These are phyloP conservation scores for Fopius arisanus DNA, from an alignment of 1,140 invertebrate genomes.

Conservation along the genomic window DNA sequence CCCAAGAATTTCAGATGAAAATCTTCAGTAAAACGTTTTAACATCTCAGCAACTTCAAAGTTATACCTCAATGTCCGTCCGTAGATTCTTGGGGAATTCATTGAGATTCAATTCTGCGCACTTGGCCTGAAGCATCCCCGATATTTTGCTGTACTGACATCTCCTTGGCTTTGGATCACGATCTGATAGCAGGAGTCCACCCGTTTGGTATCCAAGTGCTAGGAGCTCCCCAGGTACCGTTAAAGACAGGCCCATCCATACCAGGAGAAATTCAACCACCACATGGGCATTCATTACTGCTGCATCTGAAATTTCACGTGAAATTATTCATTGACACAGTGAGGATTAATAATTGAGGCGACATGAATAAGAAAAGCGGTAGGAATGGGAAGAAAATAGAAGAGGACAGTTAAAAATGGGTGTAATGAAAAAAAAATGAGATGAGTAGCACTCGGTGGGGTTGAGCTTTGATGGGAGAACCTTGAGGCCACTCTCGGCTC, in stretches of 20 bases:
- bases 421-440: not conserved
- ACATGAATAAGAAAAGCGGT: not conserved
- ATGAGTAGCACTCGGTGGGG: conserved; percentile 1
- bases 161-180: not conserved
- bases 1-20: not conserved
- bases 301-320: conserved; percentile 15
- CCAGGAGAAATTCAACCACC: conserved; percentile 1
- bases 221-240: not conserved
- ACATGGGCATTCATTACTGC: conserved; percentile 10
- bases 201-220: not conserved
- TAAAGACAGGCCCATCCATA: not conserved
- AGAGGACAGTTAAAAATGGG: conserved; percentile 10
- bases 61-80: conserved; percentile 16
- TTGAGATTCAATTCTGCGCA: conserved; percentile 8
- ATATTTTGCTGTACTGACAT: conserved; percentile 16
- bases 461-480: conserved; percentile 8
- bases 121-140: conserved; percentile 9
- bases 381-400: conserved; percentile 1
- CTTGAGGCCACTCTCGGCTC: conserved; percentile 17
- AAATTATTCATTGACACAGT: not conserved
- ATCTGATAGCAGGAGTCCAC: not conserved
- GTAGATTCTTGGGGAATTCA: conserved; percentile 14
- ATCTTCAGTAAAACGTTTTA: not conserved
- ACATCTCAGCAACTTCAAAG: not conserved
- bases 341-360: not conserved